Evolutionary conservation across 2,888 invertebrate species (phyloP).

Genomic region (Rhingia rostrata): DNA sequence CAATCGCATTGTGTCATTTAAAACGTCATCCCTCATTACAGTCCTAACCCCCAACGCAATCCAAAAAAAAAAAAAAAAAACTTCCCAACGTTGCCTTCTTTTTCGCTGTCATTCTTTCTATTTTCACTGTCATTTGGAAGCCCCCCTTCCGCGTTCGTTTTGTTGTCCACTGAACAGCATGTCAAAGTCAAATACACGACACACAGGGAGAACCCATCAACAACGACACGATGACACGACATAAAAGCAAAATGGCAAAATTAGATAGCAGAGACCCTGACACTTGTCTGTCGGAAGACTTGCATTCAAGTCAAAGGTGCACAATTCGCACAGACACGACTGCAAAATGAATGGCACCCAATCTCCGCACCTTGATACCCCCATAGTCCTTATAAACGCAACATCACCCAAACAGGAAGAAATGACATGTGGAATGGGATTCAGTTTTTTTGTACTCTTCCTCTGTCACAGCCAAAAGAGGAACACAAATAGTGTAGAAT

Average conservation of each 20-base stretch:
- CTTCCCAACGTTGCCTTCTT: neutral
- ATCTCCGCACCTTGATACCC: constrained; percentile 3
- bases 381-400: constrained; percentile 55
- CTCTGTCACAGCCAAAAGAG: constrained; percentile 7
- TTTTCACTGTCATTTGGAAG: constrained; percentile 17
- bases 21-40: too few species aligned
- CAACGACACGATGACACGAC: constrained; percentile 68
- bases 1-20: too few species aligned
- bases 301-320: constrained; percentile 71
- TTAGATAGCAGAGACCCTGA: constrained; percentile 69
- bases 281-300: constrained; percentile 68
- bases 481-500: constrained; percentile 14
- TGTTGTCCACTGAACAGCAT: constrained; percentile 45
- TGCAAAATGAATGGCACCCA: constrained; percentile 40
- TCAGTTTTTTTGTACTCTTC: neutral
- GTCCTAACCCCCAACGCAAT: too few species aligned
- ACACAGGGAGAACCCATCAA: constrained; percentile 37
- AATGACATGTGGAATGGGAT: constrained; percentile 36
- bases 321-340: constrained; percentile 47
- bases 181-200: constrained; percentile 67
- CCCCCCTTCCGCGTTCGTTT: neutral
- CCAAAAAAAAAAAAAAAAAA: too few species aligned
- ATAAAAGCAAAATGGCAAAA: constrained; percentile 65
- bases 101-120: constrained; percentile 42
- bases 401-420: constrained; percentile 33